phyloP scores from a whole-genome alignment of 1,140 invertebrate genomes.

The Pseudoatta argentina region DNA sequence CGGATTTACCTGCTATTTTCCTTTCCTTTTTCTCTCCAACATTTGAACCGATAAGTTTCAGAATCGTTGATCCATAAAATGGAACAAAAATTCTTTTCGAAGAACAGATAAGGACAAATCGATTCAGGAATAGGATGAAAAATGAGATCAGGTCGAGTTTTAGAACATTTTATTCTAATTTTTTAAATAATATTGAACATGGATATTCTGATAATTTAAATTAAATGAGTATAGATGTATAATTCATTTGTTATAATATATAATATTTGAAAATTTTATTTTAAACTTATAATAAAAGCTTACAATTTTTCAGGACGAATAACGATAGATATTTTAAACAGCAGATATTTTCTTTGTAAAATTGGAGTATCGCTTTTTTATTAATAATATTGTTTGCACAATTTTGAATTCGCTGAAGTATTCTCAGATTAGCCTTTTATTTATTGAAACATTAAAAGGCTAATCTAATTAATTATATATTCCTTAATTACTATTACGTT shows the following conservation, averaged over 20 bases:
- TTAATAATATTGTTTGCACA: neutral
- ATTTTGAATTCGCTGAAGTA: too few relatives aligned
- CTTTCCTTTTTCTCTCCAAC: neutral
- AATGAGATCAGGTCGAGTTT: neutral
- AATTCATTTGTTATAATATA: neutral
- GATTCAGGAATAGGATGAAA: neutral
- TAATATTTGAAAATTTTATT: neutral
- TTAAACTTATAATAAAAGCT: neutral
- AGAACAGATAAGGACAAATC: neutral
- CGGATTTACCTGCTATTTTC: neutral
- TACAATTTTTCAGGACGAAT: neutral
- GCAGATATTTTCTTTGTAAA: neutral
- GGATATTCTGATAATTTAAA: neutral
- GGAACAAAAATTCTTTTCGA: neutral
- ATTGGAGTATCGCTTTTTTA: neutral
- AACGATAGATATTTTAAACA: neutral
- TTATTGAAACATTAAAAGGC: neutral
- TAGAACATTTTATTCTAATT: neutral
- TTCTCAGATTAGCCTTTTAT: neutral
- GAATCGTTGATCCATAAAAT: slow-evolving; percentile 8
- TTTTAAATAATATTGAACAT: neutral
- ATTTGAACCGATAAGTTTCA: neutral
- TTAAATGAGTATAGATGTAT: neutral
- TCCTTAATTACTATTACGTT: neutral
- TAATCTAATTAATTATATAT: neutral